Evolutionary conservation across 2,797 vertebrate genomes (phyloP).

Genomic region (Podargus strigoides): DNA sequence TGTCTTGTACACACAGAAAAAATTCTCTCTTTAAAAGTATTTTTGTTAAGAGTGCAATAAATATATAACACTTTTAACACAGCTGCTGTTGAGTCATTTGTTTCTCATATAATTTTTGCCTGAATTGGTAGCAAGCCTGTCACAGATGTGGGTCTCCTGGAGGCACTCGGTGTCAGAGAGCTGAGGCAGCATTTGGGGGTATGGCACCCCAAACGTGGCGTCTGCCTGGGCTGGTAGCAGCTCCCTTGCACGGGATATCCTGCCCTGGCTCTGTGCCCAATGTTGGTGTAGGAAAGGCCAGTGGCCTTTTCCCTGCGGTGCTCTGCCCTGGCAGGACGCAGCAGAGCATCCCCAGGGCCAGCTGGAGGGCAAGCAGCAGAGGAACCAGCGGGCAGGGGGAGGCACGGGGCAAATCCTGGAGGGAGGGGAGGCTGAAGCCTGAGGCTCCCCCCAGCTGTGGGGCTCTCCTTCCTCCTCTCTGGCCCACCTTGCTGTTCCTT

Average conservation of each 20-base stretch:
- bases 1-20: slow-evolving; percentile 59
- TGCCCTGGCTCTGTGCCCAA: background rate
- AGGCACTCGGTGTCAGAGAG: background rate
- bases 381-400: background rate
- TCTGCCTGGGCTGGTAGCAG: background rate
- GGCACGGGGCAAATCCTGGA: background rate
- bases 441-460: background rate
- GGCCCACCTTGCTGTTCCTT: background rate
- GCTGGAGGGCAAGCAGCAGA: rapidly evolving
- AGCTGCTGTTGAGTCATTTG: slow-evolving; percentile 19
- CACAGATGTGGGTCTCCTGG: background rate
- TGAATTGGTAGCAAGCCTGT: background rate
- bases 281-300: background rate
- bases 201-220: rapidly evolving
- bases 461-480: background rate
- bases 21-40: slow-evolving; percentile 50
- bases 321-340: background rate
- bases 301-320: background rate
- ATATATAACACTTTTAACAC: slow-evolving; percentile 65
- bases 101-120: background rate
- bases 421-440: background rate
- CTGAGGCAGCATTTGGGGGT: background rate
- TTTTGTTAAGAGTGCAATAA: slow-evolving; percentile 79
- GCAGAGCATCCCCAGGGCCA: rapidly evolving
- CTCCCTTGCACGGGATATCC: background rate